Evolutionary conservation across 1,140 invertebrate species (phyloP).

Genomic region (Ridgeia piscesae): DNA sequence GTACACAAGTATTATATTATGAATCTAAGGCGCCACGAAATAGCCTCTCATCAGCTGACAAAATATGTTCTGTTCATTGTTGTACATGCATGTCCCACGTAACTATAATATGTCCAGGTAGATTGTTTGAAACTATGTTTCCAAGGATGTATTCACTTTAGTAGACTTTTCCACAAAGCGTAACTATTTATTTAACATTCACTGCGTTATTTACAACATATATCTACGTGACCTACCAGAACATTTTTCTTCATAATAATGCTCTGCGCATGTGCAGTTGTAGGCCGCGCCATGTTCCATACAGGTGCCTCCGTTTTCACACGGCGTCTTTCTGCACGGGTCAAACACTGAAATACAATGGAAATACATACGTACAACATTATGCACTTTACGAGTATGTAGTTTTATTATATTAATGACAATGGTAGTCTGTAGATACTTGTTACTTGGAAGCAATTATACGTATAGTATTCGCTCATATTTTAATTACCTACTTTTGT

Average conservation of each 20-base stretch:
- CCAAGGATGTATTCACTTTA: not conserved
- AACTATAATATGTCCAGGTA: no score
- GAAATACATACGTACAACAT: not conserved
- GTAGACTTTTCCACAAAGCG: not conserved
- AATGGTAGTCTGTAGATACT: no score
- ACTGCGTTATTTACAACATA: not conserved
- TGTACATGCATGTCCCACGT: no score
- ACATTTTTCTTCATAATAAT: not conserved
- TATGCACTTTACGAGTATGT: not conserved
- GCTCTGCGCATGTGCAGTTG: not conserved
- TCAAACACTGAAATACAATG: not conserved
- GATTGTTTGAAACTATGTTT: no score
- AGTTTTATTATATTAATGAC: not conserved
- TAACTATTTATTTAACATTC: not conserved
- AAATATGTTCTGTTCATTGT: no score
- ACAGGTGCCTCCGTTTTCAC: not conserved
- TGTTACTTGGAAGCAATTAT: no score
- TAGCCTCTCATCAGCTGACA: no score
- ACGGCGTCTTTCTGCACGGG: not conserved
- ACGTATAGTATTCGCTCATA: no score
- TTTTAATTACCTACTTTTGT: no score
- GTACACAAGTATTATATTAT: no score
- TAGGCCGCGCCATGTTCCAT: not conserved
- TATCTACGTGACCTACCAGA: not conserved
- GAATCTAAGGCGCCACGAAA: no score